Base-by-base conservation (phyloP, 2,113 vertebrate species). In the Myrmecophaga tridactyla region DNA sequence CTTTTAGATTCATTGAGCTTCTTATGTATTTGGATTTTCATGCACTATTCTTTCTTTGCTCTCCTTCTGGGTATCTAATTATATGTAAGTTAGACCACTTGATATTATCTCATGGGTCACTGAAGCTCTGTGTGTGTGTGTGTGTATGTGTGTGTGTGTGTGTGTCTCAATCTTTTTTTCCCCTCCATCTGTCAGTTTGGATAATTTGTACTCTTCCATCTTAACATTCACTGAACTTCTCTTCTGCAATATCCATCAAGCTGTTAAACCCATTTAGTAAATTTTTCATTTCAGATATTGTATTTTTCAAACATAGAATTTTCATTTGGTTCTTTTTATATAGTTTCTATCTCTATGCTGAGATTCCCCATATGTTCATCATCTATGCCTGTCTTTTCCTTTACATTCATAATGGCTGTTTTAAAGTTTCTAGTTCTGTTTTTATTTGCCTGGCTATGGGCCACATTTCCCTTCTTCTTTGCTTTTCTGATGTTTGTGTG, bases 271-370 rank as follows among this genome's bases (percentile, higher is more conserved):
- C 20, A 58, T 77, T 21, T 5, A 27, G 31, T 46, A 43, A 91
- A 27, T 36, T 77, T 85, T 96, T 77, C 25, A 62, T n/a, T 88
- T 82, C 76, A 92, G 17, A n/a, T 89, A 85, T 31, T 86, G 5
- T 48, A 39, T 67, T 93, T 86, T 94, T 94, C 78, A 29, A 6
- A 53, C 46, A 51, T 63, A 62, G 14, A 90, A 73, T 90, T 94
- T 83, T 65, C 78, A 67, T 48, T 23, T 72, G n/a, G n/a, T n/a
- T n/a, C n/a, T n/a, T n/a, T n/a, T n/a, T n/a, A n/a, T n/a, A n/a
- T n/a, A n/a, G n/a, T n/a, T n/a, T n/a, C n/a, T n/a, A n/a, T n/a
- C n/a, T n/a, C n/a, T n/a, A n/a, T n/a, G n/a, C n/a, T n/a, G 58
- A 48, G 31, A 51, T 17, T 80, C 77, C 29, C 20, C 70, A 39